Percentiles rank a stretch among this genome's conserved stretches.
phyloP scores from a whole-genome alignment of 1,140 invertebrate genomes.

The Drosophila guanche region DNA sequence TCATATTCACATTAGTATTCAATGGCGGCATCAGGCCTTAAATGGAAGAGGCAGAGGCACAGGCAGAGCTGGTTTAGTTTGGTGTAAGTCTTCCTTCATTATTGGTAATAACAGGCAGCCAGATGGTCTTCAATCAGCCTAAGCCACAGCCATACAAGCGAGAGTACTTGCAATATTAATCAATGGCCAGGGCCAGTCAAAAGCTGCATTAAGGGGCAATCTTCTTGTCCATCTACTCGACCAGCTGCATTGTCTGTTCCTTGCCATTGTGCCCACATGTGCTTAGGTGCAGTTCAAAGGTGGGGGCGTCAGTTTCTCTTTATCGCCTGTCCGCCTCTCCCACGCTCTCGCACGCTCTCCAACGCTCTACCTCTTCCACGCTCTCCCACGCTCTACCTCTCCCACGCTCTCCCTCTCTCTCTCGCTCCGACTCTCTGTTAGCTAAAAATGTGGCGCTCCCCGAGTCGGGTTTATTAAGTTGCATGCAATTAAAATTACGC shows the following conservation, averaged over 20 bases:
- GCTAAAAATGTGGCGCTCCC: slow-evolving; percentile 27
- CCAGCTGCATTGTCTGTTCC: slow-evolving; percentile 16
- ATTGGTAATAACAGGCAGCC: slow-evolving; percentile 53
- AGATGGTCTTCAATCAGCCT: slow-evolving; percentile 46
- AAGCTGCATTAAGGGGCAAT: slow-evolving; percentile 36
- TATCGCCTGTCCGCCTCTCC: too few species aligned
- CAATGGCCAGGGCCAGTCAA: slow-evolving; percentile 50
- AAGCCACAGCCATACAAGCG: slow-evolving; percentile 17
- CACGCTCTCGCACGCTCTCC: too few species aligned
- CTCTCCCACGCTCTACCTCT: too few species aligned
- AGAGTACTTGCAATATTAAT: slow-evolving; percentile 57
- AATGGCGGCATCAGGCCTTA: neutral
- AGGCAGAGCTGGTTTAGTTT: too few species aligned
- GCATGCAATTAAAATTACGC: slow-evolving; percentile 80
- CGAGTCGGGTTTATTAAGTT: slow-evolving; percentile 68
- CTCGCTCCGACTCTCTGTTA: too few species aligned
- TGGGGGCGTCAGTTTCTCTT: too few species aligned
- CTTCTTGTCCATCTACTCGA: slow-evolving; percentile 3
- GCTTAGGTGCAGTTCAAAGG: slow-evolving; percentile 7
- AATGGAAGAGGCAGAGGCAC: too few species aligned
- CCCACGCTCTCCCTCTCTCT: too few species aligned
- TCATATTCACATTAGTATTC: slow-evolving; percentile 45
- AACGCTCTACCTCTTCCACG: too few species aligned
- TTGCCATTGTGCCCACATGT: slow-evolving; percentile 15
- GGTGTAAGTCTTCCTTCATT: slow-evolving; percentile 35